These are phyloP conservation scores for Palaemon carinicauda DNA, from an alignment of 1,140 invertebrate species.

Conservation along the genomic window DNA sequence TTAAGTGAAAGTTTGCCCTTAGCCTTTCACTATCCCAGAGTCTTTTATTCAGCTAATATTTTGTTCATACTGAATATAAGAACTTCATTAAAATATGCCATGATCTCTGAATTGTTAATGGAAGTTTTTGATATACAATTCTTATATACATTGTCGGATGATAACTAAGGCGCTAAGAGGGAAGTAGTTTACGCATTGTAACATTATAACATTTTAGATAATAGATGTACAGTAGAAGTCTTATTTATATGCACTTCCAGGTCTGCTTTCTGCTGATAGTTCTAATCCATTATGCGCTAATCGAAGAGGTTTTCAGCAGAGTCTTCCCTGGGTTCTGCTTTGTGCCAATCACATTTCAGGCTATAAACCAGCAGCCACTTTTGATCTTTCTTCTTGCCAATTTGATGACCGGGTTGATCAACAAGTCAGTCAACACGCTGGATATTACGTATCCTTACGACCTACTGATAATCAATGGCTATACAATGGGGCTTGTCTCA, in stretches of 20 bases:
- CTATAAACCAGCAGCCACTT: conserved; percentile 28
- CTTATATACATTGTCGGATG: too few species aligned
- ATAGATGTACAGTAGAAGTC: background rate
- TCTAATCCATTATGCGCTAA: background rate
- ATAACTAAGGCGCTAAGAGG: too few species aligned
- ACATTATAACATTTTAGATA: background rate
- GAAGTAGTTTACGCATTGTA: too few species aligned
- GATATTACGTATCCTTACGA: conserved; percentile 9
- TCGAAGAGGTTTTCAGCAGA: background rate
- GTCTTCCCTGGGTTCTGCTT: background rate
- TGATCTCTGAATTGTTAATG: too few species aligned
- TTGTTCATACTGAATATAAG: too few species aligned
- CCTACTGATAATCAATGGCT: background rate
- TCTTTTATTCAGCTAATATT: too few species aligned
- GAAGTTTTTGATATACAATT: too few species aligned
- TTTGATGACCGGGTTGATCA: conserved; percentile 23
- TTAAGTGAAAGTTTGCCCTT: too few species aligned
- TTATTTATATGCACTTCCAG: background rate
- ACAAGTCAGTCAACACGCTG: conserved; percentile 35
- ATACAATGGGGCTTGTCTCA: background rate
- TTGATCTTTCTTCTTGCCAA: conserved; percentile 31
- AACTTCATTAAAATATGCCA: too few species aligned
- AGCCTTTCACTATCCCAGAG: too few species aligned
- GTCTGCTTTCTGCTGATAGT: background rate
- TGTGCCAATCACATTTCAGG: background rate